phyloP scores from a whole-genome alignment of 2,797 vertebrate species.

The Enteromius radiatus region DNA sequence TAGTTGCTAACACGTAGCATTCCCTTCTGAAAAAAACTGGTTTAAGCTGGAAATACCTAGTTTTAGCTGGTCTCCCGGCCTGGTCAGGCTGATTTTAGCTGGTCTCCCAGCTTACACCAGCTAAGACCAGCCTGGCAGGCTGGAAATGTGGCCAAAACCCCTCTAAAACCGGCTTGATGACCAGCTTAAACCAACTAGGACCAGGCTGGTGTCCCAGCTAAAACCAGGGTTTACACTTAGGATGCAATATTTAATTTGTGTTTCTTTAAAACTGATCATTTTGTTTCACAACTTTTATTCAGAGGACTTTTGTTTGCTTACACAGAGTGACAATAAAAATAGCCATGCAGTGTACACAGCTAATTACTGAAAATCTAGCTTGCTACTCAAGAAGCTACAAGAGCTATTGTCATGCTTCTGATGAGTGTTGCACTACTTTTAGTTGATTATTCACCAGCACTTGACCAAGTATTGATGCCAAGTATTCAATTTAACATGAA shows the following conservation, averaged over 20 bases:
- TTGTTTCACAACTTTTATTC: background rate
- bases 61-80: no score
- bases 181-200: no score
- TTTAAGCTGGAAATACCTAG: no score
- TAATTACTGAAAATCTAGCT: background rate
- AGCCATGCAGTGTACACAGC: background rate
- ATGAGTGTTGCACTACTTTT: conserved; percentile 28
- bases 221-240: background rate
- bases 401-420: background rate
- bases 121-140: no score
- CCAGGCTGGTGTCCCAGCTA: no score
- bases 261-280: background rate
- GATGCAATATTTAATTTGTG: background rate
- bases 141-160: no score
- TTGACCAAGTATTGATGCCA: conserved; percentile 26
- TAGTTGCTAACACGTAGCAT: background rate
- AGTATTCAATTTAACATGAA: conserved; percentile 51
- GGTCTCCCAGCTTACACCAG: no score
- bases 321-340: background rate
- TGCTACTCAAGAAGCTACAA: background rate
- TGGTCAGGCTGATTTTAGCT: no score
- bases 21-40: no score
- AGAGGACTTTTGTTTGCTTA: background rate
- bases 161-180: no score
- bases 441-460: conserved; percentile 33